Evolutionary conservation across 1,140 invertebrate genomes (phyloP).

Genomic region (Achatina immaculata): DNA sequence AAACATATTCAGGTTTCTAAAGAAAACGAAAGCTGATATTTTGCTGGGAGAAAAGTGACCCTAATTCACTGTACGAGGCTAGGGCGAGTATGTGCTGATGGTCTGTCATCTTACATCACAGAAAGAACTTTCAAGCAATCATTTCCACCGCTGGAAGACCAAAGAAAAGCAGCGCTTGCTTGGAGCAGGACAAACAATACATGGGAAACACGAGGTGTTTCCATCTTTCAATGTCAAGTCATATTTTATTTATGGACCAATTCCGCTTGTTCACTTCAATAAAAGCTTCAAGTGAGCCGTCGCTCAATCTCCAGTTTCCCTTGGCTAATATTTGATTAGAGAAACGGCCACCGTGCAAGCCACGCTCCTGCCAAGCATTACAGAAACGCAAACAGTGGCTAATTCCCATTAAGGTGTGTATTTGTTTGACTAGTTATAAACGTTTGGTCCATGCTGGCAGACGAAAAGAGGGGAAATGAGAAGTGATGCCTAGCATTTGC

Average conservation of each 20-base stretch:
- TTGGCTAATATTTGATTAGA: neutral
- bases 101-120: neutral
- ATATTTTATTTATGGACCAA: neutral
- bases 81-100: neutral
- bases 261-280: neutral
- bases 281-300: neutral
- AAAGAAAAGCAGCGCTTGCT: neutral
- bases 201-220: neutral
- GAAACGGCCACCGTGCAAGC: neutral
- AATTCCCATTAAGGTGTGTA: slow-evolving; percentile 2
- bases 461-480: too few species aligned
- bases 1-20: too few species aligned
- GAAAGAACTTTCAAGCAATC: neutral
- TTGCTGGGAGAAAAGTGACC: too few species aligned
- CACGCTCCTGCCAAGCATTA: neutral
- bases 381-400: neutral
- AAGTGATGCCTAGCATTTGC: too few species aligned
- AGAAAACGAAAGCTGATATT: too few species aligned
- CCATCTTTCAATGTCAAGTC: slow-evolving; percentile 1
- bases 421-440: neutral
- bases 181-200: neutral
- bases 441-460: too few species aligned
- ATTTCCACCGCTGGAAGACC: neutral
- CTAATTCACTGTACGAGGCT: too few species aligned
- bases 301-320: neutral